Evolutionary conservation across 2,113 vertebrate species (phyloP), one percentile per base, ranked within the genome.

Genomic region (Bostrychus sinensis): DNA sequence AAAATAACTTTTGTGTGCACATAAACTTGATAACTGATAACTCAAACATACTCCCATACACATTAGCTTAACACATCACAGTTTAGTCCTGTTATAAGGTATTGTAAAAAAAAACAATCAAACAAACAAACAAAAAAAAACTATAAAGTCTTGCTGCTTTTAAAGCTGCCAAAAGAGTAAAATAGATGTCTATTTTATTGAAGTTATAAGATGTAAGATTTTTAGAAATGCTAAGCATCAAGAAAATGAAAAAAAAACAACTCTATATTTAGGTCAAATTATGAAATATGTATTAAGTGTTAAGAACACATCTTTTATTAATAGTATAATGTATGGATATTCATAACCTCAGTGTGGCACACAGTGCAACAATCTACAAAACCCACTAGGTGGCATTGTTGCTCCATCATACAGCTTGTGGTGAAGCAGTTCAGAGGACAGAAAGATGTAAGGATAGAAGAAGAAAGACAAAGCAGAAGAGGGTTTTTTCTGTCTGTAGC

Each of bases 311-410:
- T 84, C 41, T 78, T 85, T 83, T 76, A 89, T 85, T 85, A 55
- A 82, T 65, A 17, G 66, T 74, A 84, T 86, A 84, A 88, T 74
- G 57, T 75, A 74, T 81, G 54, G 66, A 57, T 73, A 75, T 80
- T 80, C 60, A 62, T 62, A 80, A 77, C 72, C 80, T 77, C 62
- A 65, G n/a, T 19, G 37, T 55, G 13, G 0, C 30, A 61, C 54
- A 14, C 7, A 17, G 34, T 38, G 65, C 45, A 70, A 32, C 20
- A 71, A 36, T 56, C 22, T 13, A 6, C 7, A 7, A 41, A 0
- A 0, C 28, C 80, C 91, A 90, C 84, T 81, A 91, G 91, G 75
- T 84, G 91, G 84, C 80, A 91, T 60, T 91, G 88, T 91, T 91
- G 88, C 65, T 81, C 81, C 75, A 77, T 50, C 30, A 17, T 41